These are phyloP conservation scores for Machimus rusticus DNA, from an alignment of 2,888 invertebrate species.

Conservation along the genomic window DNA sequence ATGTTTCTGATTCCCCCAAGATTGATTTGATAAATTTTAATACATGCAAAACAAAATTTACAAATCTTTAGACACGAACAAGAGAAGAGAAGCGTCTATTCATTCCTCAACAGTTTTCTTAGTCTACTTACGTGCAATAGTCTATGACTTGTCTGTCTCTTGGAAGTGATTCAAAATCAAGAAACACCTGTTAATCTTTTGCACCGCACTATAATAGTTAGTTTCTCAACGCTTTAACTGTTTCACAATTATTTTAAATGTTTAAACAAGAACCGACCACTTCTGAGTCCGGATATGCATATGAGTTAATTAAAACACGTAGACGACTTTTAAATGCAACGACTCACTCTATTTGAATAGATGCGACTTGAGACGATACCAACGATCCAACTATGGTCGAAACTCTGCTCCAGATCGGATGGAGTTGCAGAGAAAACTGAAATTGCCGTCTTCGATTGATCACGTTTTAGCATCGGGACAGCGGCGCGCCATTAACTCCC, in stretches of 20 bases:
- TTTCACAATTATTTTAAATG: neutral
- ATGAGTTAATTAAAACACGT: neutral
- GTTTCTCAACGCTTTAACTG: neutral
- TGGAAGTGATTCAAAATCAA: neutral
- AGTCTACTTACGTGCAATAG: neutral
- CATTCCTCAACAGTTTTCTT: neutral
- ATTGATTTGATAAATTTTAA: neutral
- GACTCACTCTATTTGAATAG: neutral
- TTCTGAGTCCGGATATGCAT: neutral
- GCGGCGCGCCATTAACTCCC: neutral
- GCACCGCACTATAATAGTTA: neutral
- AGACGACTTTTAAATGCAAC: neutral
- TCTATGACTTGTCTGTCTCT: neutral
- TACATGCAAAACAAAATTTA: neutral
- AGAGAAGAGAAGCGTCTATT: neutral
- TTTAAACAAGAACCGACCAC: neutral
- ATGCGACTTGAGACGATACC: neutral
- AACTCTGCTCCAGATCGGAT: neutral
- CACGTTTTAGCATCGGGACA: neutral
- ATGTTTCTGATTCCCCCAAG: neutral
- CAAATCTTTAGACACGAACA: neutral
- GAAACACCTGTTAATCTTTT: neutral
- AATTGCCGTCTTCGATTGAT: neutral
- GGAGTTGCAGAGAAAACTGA: neutral
- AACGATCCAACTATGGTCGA: neutral